These are phyloP conservation scores for Anadara kagoshimensis DNA, from an alignment of 1,140 invertebrate species.

Conservation along the genomic window DNA sequence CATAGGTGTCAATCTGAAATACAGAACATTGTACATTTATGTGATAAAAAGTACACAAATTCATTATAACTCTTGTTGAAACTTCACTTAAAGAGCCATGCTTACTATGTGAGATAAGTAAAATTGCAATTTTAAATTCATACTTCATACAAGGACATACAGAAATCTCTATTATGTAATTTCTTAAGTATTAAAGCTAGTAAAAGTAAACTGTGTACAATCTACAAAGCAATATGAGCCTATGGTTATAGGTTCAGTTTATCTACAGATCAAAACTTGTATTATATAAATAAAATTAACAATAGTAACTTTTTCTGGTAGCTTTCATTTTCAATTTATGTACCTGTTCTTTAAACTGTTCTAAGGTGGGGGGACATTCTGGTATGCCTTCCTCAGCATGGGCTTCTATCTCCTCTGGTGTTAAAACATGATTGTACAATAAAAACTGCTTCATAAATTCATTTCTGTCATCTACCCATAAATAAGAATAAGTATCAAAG, in stretches of 20 bases:
- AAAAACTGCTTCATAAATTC: slow-evolving; percentile 93
- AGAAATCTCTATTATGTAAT: no score
- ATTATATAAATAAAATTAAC: background rate
- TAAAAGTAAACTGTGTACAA: background rate
- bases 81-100: no score
- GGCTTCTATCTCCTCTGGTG: slow-evolving; percentile 89
- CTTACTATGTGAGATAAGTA: no score
- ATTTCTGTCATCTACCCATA: slow-evolving; percentile 93
- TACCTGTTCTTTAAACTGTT: slow-evolving; percentile 91
- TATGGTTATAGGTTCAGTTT: background rate
- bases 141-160: no score
- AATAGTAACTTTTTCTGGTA: background rate
- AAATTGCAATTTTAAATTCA: no score
- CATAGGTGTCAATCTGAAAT: slow-evolving; percentile 88
- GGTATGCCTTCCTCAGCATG: slow-evolving; percentile 76
- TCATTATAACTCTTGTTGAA: no score
- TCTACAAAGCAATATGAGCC: background rate
- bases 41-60: no score
- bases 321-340: slow-evolving; percentile 7
- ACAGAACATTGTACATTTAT: background rate
- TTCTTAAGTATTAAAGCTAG: background rate
- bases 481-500: slow-evolving; percentile 79
- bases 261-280: background rate
- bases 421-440: slow-evolving; percentile 88
- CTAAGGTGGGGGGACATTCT: slow-evolving; percentile 86